phyloP scores from a whole-genome alignment of 2,113 vertebrate genomes.

The Siniperca chuatsi region DNA sequence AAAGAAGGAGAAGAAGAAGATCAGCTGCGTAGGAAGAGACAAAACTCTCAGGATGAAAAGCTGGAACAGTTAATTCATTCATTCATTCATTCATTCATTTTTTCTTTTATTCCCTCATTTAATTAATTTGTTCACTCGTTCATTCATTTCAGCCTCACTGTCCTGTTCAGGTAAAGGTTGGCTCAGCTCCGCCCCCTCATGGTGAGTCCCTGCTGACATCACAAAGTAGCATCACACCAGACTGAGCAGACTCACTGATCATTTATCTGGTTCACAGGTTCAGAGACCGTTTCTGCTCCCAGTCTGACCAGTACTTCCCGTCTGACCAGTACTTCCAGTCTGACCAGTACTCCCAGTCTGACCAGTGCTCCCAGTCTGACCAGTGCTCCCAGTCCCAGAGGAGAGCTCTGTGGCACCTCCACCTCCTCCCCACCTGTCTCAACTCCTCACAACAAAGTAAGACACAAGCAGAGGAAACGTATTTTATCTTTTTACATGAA shows the following conservation, averaged over 20 bases:
- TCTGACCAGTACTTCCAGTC: neutral
- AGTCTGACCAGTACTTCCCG: neutral
- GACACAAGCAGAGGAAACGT: neutral
- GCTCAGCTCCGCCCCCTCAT: slow-evolving; percentile 30
- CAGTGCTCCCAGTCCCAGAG: neutral
- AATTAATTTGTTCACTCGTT: neutral
- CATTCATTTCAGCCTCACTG: slow-evolving; percentile 10
- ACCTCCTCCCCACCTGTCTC: neutral
- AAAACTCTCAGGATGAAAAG: too few relatives aligned
- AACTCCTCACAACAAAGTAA: slow-evolving; percentile 18
- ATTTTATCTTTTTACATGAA: neutral
- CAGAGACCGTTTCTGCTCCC: neutral
- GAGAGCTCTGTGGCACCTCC: slow-evolving; percentile 6
- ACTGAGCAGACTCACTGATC: neutral
- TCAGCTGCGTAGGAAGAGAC: neutral
- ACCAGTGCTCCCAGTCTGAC: neutral
- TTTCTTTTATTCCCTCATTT: too few relatives aligned
- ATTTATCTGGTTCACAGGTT: slow-evolving; percentile 29
- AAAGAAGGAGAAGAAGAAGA: neutral
- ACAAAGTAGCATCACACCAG: slow-evolving; percentile 19
- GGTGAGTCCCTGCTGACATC: slow-evolving; percentile 48
- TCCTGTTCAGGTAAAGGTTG: neutral
- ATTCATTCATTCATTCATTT: too few relatives aligned
- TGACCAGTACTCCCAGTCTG: neutral
- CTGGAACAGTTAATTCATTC: neutral